phyloP scores from a whole-genome alignment of 2,113 vertebrate species.

The Nycticryphes semicollaris region DNA sequence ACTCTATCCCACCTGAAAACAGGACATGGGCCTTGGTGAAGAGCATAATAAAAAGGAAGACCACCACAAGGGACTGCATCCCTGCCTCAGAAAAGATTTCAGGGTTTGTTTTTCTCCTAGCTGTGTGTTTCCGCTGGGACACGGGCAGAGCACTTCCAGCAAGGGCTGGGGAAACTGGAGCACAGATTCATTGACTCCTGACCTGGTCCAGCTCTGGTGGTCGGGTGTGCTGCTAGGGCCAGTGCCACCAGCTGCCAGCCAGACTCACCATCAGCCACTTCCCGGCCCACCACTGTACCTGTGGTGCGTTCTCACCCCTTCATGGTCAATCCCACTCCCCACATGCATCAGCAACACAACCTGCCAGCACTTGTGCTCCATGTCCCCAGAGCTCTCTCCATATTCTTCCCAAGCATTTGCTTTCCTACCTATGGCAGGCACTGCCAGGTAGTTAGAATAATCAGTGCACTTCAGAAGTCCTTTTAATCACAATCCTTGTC shows the following conservation, averaged over 20 bases:
- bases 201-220: background rate
- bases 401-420: background rate
- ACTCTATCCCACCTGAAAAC: background rate
- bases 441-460: background rate
- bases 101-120: background rate
- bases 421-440: background rate
- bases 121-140: background rate
- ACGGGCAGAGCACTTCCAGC: background rate
- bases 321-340: accelerated
- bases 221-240: background rate
- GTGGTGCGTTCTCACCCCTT: background rate
- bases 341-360: background rate
- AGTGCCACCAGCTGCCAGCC: background rate
- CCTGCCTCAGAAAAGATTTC: background rate
- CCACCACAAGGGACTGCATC: background rate
- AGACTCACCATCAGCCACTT: background rate
- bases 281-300: background rate
- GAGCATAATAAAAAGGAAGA: background rate
- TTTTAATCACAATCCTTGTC: background rate
- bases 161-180: background rate
- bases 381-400: background rate
- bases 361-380: background rate
- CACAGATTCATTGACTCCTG: background rate
- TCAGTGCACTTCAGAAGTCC: background rate
- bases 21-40: background rate